These are phyloP conservation scores for Zaprionus africanus DNA, from an alignment of 1,140 invertebrate species.

Conservation along the genomic window DNA sequence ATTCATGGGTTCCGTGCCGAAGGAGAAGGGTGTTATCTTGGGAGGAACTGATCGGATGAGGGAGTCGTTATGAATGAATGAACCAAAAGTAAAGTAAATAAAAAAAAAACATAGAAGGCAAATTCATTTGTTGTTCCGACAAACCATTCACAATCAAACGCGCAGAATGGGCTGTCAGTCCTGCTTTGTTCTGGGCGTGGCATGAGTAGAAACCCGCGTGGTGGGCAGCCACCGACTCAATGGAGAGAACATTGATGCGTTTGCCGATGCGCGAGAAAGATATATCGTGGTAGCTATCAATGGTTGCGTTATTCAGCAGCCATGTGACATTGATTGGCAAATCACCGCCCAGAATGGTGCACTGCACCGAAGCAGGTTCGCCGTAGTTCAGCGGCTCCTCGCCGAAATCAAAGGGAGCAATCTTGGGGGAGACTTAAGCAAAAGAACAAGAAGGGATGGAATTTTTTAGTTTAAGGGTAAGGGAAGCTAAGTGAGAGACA, in stretches of 20 bases:
- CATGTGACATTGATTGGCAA: conserved; percentile 88
- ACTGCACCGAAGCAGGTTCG: conserved; percentile 90
- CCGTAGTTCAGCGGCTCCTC: conserved; percentile 89
- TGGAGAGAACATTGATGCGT: conserved; percentile 85
- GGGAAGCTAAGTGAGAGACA: background rate
- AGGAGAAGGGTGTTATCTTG: conserved; percentile 88
- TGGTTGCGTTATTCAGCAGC: conserved; percentile 87
- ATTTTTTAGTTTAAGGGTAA: background rate
- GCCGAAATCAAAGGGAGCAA: conserved; percentile 89
- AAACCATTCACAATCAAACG: conserved; percentile 91
- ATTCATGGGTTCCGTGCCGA: conserved; percentile 88
- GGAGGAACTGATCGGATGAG: conserved; percentile 86
- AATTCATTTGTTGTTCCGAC: background rate
- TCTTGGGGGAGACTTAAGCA: conserved; percentile 87
- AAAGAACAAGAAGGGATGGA: background rate
- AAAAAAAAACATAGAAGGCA: conserved; percentile 22
- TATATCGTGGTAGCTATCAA: conserved; percentile 84
- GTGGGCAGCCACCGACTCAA: conserved; percentile 84
- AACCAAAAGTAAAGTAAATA: conserved; percentile 31
- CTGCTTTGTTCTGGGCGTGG: conserved; percentile 89
- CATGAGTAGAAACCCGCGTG: conserved; percentile 89
- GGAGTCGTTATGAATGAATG: conserved; percentile 17
- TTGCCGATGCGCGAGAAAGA: conserved; percentile 86
- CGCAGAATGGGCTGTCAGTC: conserved; percentile 88
- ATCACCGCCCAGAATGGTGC: conserved; percentile 90